Conservation (phyloP, 2,797 vertebrate species). For the Catharus ustulatus region DNA sequence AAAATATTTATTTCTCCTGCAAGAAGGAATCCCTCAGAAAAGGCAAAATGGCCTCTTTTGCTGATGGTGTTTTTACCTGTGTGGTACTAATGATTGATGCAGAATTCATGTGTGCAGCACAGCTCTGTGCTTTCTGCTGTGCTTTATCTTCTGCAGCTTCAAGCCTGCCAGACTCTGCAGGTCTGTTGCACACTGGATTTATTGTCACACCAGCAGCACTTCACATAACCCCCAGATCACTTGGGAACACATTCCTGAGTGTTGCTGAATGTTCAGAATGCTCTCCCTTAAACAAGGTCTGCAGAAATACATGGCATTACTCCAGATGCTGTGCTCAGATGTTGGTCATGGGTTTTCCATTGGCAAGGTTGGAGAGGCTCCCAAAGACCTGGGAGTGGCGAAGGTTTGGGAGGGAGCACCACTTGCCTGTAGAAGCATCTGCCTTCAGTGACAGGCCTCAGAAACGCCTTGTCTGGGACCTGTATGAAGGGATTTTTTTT, state of each 20-base stretch:
- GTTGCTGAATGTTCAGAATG: constrained; percentile 24
- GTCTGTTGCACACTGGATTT: constrained; percentile 14
- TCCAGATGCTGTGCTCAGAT: not conserved
- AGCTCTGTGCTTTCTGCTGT: not conserved
- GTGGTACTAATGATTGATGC: not conserved
- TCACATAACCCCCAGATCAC: not conserved
- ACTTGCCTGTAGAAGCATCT: not conserved
- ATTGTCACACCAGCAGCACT: constrained; percentile 6
- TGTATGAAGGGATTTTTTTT: not conserved
- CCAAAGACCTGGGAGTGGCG: not conserved
- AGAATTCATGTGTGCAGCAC: not conserved
- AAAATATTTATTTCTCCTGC: constrained; percentile 15
- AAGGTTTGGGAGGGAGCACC: not conserved
- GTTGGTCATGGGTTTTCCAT: not conserved
- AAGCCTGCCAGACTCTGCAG: not conserved
- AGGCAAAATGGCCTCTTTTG: not conserved
- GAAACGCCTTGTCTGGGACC: not conserved
- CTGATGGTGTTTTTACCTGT: not conserved
- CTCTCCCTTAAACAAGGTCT: not conserved
- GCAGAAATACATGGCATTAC: not conserved
- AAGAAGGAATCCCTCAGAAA: not conserved
- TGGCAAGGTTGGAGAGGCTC: not conserved
- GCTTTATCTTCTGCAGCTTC: not conserved
- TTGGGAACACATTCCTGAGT: not conserved
- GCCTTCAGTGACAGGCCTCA: not conserved